phyloP scores from a whole-genome alignment of 2,113 vertebrate species.

The Epinephelus lanceolatus region DNA sequence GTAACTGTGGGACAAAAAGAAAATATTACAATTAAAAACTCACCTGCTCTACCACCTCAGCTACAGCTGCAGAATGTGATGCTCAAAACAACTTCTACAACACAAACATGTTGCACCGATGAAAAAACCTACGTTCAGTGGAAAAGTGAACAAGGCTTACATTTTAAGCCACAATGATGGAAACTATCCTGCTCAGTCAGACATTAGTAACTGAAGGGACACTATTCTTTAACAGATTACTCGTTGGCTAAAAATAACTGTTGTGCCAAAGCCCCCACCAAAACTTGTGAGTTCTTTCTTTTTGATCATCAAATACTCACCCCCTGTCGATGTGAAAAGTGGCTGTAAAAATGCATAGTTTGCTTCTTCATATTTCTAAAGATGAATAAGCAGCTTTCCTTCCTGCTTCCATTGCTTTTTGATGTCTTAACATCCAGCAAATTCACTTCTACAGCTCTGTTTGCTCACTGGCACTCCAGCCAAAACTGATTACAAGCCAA shows the following conservation, averaged over 20 bases:
- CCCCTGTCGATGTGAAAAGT: background rate
- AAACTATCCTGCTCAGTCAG: background rate
- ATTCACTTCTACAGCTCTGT: background rate
- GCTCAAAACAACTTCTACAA: background rate
- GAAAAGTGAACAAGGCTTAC: background rate
- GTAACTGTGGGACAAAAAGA: conserved; percentile 78
- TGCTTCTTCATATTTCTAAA: background rate
- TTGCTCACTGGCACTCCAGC: background rate
- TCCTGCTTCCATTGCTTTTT: background rate
- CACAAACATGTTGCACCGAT: background rate
- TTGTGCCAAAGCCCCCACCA: too few relatives aligned
- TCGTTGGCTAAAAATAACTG: background rate
- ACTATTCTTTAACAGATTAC: background rate
- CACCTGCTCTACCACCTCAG: background rate
- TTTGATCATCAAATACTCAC: background rate
- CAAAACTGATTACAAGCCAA: background rate
- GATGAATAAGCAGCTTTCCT: conserved; percentile 4
- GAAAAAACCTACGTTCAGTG: background rate
- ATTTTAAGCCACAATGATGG: background rate
- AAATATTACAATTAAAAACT: background rate
- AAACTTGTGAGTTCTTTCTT: background rate
- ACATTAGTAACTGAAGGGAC: background rate
- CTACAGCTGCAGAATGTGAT: background rate
- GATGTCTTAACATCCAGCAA: background rate
- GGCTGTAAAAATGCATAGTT: background rate